phyloP scores from a whole-genome alignment of 2,888 invertebrate genomes.

The Helleia helle region DNA sequence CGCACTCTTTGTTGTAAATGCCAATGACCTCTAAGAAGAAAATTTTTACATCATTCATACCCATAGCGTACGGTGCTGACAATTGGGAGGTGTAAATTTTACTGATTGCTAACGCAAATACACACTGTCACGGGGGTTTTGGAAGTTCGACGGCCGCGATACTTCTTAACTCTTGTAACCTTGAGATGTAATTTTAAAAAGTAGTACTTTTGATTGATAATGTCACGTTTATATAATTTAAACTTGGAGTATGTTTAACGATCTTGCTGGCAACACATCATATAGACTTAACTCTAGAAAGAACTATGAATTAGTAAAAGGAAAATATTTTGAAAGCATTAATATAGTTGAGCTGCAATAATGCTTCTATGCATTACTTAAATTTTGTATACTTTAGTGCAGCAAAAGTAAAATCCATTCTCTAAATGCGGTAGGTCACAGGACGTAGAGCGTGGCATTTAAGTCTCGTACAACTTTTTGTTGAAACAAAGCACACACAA shows the following conservation, averaged over 20 bases:
- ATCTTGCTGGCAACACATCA: no score
- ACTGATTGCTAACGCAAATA: slow-evolving; percentile 54
- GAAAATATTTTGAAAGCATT: no score
- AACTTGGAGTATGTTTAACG: no score
- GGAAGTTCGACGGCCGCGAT: slow-evolving; percentile 45
- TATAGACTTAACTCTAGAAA: no score
- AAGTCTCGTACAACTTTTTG: slow-evolving; percentile 18
- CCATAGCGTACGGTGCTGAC: neutral
- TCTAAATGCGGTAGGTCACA: slow-evolving; percentile 7
- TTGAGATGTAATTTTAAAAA: slow-evolving; percentile 10
- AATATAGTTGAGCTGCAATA: no score
- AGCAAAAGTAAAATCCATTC: neutral
- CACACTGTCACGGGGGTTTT: slow-evolving; percentile 35
- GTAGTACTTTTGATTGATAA: no score
- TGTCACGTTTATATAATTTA: no score
- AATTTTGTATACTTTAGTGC: neutral
- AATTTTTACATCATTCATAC: neutral
- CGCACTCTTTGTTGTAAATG: slow-evolving; percentile 40
- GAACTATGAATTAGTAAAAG: no score
- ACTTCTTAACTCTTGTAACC: slow-evolving; percentile 22
- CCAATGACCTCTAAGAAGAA: slow-evolving; percentile 38
- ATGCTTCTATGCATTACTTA: neutral
- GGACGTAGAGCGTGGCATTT: neutral
- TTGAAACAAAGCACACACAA: slow-evolving; percentile 37
- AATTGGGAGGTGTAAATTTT: slow-evolving; percentile 45